Base-by-base conservation (phyloP, 2,888 invertebrate genomes). In the Loripinus fragilis region DNA sequence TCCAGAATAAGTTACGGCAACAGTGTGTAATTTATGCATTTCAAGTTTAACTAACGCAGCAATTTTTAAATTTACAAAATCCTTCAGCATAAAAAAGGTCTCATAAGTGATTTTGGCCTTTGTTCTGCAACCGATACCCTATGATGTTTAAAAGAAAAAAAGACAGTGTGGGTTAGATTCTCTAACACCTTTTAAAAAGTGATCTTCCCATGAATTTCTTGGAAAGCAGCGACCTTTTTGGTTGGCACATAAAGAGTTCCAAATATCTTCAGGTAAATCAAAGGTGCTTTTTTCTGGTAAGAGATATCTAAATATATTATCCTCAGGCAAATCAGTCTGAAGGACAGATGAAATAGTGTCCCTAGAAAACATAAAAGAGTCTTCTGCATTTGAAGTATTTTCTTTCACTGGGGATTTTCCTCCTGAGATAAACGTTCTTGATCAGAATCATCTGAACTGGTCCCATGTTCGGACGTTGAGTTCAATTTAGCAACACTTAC, bases 161-260 rank as follows among this genome's bases (percentile, higher is more conserved):
- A 52, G 30, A 50, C 70, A 70, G 28, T 70, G 42, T 15, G 70
- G 70, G 25, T 70, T 70, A 38, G 52, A 52, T 70, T 70, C 17
- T 70, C 52, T 45, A 12, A 45, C 45, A 45, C 45, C 45, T 20
- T 45, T 45, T 20, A 45, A 20, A 45, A 70, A 48, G 20, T 33
- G 35, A 5, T 33, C 52, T 20, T 70, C 28, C 50, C 70, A 70
- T 35, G 50, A 25, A 30, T 70, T 52, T 50, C 70, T 50, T 50
- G 50, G 5, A 33, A 70, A 70, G 33, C 50, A 70, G 10, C 70
- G 8, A 15, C 42, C 30, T 41, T 30, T 70, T 50, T 28, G 50
- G 28, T 48, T 35, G 15, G 2, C 2, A 50, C 45, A 70, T 52
- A 70, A 52, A 20, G n/a, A 33, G 3, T 70, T 25, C 70, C 70